Evolutionary conservation across 1,140 invertebrate species (phyloP), one percentile per base, ranked within the genome.

Genomic region (Trichonephila clavipes): DNA sequence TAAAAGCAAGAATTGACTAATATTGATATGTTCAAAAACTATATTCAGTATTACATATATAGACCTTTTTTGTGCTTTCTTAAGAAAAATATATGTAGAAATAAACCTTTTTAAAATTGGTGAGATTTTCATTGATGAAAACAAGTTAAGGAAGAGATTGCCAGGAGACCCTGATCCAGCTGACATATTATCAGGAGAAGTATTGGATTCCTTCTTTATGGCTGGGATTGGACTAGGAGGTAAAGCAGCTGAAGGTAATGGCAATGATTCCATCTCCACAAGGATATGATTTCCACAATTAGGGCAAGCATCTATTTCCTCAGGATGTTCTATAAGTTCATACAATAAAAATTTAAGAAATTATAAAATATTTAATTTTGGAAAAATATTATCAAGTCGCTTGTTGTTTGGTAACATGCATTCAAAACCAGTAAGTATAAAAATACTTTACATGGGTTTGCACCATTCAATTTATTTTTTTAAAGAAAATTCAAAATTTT

Each of bases 271-370:
- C 92, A 93, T 81, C 51, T 88, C 86, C 8, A 88, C 85, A 19
- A 93, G 86, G 21, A 93, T 93, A 58, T 88, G 85, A 81, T 82
- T 93, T 16, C 72, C 92, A 88, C 92, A 93, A 44, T 93, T 93
- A 7, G 92, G 92, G 88, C 92, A 93, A 18, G 69, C 92, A 88
- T 93, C 85, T 21, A 18, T 58, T 93, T 93, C 92, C 10, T 85
- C 51, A 24, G 24, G 51, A 85, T n/a, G 51, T 85, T 58, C 51
- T 58, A n/a, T 24, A 85, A 85, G 0, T 24, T 24, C 16, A 77
- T 34, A 51, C 4, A 51, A 51, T 51, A 51, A 51, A 51, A 51
- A 51, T 7, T 51, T 12, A 10, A 51, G 44, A 51, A 51, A 51
- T 51, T 51, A 2, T 51, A 1, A 51, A 51, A 51, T 10, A 51